phyloP scores from a whole-genome alignment of 2,113 vertebrate species.

The Microcebus griseorufus region DNA sequence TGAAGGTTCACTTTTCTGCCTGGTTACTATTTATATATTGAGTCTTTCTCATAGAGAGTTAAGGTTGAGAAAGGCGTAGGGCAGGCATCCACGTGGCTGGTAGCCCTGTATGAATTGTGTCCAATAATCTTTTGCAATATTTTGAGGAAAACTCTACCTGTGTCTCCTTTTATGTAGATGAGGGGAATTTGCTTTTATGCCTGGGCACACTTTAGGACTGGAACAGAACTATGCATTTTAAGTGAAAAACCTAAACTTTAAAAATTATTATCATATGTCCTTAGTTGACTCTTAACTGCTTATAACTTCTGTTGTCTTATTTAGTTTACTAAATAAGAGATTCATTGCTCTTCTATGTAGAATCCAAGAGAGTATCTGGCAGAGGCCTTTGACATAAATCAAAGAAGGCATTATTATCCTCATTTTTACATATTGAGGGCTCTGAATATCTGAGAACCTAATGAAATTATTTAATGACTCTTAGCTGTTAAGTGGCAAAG shows the following conservation, averaged over 20 bases:
- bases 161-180: not conserved
- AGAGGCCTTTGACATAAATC: not conserved
- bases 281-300: not conserved
- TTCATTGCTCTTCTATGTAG: not conserved
- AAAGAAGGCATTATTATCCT: not conserved
- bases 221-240: not conserved
- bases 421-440: not conserved
- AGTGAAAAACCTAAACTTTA: not conserved
- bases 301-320: not conserved
- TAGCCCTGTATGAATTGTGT: not conserved
- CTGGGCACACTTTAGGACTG: not conserved
- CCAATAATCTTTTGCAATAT: not conserved
- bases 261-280: not conserved
- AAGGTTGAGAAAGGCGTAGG: not conserved
- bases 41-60: not conserved
- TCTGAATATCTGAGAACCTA: not conserved
- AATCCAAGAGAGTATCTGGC: not conserved
- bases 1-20: not conserved
- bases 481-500: not conserved
- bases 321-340: slow-evolving; percentile 13
- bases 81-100: not conserved
- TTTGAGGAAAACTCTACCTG: not conserved
- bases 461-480: not conserved
- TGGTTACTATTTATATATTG: not conserved
- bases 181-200: not conserved